These are phyloP conservation scores for Melitaea athalia DNA, from an alignment of 2,888 invertebrate genomes.

Conservation along the genomic window DNA sequence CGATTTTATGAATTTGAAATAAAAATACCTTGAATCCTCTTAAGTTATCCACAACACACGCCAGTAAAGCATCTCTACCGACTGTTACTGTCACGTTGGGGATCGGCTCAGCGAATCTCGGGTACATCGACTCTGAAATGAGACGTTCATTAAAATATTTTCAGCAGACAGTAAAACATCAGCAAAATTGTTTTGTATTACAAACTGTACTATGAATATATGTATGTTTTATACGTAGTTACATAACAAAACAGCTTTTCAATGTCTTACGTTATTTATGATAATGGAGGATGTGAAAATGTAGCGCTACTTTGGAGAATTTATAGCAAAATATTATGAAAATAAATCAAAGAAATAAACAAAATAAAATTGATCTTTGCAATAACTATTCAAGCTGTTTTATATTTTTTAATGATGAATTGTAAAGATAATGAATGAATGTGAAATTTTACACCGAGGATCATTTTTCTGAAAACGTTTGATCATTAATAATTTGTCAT, in stretches of 20 bases:
- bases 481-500: no score
- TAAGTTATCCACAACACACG: slow-evolving; percentile 94
- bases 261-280: slow-evolving; percentile 9
- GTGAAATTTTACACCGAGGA: no score
- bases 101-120: slow-evolving; percentile 93
- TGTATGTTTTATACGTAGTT: no score
- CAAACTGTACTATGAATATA: no score
- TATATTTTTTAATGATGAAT: background rate
- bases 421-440: no score
- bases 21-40: slow-evolving; percentile 89
- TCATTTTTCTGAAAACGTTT: no score
- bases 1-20: background rate
- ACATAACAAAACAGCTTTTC: background rate
- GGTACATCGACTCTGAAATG: slow-evolving; percentile 85
- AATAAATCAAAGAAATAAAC: slow-evolving; percentile 2
- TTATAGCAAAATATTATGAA: slow-evolving; percentile 19
- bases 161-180: background rate
- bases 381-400: background rate
- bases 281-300: slow-evolving; percentile 27
- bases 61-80: slow-evolving; percentile 92
- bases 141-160: slow-evolving; percentile 6
- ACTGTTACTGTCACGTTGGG: slow-evolving; percentile 95
- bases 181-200: background rate
- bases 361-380: background rate
- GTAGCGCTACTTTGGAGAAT: slow-evolving; percentile 16